Percentiles rank a stretch among this genome's conserved stretches.
Evolutionary conservation across 2,113 vertebrate genomes (phyloP).

Genomic region (Empidonax traillii): DNA sequence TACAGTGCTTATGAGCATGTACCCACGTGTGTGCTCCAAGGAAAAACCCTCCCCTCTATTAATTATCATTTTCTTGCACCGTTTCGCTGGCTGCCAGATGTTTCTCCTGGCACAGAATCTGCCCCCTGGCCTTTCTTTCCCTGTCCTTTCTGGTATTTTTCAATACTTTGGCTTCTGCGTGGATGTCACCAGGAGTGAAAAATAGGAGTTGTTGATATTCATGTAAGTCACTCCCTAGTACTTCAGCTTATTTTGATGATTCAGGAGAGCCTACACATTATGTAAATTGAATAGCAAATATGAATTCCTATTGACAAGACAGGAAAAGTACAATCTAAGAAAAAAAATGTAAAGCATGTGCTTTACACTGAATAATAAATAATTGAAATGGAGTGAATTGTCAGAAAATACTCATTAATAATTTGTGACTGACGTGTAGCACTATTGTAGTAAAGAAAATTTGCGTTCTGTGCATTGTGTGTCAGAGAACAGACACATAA

Average conservation of each 20-base stretch:
- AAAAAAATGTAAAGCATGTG: conserved; percentile 18
- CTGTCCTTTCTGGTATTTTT: neutral
- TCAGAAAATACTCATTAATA: conserved; percentile 17
- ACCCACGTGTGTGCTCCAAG: neutral
- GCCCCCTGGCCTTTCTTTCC: neutral
- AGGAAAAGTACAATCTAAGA: neutral
- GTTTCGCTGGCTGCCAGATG: neutral
- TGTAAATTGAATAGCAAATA: conserved; percentile 50
- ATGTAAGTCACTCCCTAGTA: neutral
- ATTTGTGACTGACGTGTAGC: neutral
- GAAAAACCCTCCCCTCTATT: neutral
- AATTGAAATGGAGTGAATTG: conserved; percentile 13
- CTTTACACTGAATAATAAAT: conserved; percentile 7
- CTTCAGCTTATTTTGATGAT: conserved; percentile 35
- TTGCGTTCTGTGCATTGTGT: neutral
- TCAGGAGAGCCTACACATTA: conserved; percentile 34
- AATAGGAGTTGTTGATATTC: neutral
- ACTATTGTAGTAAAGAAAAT: neutral
- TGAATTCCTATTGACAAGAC: conserved; percentile 32
- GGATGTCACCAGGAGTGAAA: neutral
- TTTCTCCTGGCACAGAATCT: neutral
- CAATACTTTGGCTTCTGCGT: neutral
- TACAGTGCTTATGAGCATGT: rapidly evolving
- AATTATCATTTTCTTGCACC: neutral
- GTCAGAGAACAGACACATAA: neutral